These are phyloP conservation scores for Phyllostomus hastatus DNA, from an alignment of 2,113 vertebrate genomes.

Conservation along the genomic window DNA sequence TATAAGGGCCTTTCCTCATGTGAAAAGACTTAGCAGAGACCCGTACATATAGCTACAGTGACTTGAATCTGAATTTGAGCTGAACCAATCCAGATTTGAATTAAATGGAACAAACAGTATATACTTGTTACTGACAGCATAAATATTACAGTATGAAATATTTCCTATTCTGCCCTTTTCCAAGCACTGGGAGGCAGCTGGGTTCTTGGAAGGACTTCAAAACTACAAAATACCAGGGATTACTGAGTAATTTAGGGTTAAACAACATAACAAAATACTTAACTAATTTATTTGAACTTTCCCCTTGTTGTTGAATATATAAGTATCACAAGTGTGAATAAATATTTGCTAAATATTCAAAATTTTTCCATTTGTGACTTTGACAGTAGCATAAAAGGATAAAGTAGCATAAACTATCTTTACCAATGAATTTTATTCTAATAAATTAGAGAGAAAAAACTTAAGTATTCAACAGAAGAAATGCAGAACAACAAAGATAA, in stretches of 20 bases:
- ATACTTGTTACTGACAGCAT: background rate
- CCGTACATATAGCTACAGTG: accelerated
- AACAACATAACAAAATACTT: background rate
- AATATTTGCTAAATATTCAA: background rate
- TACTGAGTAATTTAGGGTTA: background rate
- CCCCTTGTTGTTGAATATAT: background rate
- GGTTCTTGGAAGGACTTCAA: background rate
- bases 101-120: background rate
- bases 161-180: background rate
- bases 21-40: background rate
- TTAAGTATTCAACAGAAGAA: background rate
- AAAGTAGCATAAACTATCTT: too few species aligned
- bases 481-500: background rate
- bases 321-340: background rate
- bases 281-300: background rate
- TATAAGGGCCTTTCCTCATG: background rate
- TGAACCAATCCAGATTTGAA: background rate
- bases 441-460: background rate
- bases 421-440: background rate
- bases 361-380: background rate
- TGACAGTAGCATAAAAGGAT: background rate
- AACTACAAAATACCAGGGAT: background rate
- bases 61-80: background rate
- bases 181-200: background rate
- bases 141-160: background rate